A percentile compares a stretch with the other conserved stretches of the same genome.
Conservation (phyloP, 2,888 invertebrate genomes). For the Drosophila colorata region DNA sequence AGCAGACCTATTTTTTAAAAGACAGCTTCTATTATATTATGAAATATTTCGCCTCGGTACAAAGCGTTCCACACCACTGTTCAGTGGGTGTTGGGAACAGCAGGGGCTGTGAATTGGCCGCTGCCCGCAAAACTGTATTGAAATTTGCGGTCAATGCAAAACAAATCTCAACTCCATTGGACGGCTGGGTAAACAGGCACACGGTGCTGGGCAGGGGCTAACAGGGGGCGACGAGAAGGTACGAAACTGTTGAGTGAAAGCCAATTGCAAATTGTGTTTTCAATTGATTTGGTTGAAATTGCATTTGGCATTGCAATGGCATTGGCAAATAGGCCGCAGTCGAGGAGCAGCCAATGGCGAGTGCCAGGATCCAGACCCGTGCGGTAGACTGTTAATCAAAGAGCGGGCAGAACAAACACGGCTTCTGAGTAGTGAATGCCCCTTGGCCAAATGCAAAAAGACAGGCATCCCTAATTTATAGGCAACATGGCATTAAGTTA, state of each 20-base stretch:
- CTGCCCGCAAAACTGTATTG: conserved; percentile 75
- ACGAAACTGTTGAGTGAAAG: conserved; percentile 47
- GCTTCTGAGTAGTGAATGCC: conserved; percentile 35
- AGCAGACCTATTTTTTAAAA: too few species aligned
- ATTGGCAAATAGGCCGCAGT: conserved; percentile 47
- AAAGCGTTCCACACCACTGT: conserved; percentile 26
- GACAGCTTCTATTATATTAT: too few species aligned
- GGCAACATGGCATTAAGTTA: conserved; percentile 80
- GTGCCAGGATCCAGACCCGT: conserved; percentile 7
- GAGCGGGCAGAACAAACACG: conserved; percentile 33
- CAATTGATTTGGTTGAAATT: conserved; percentile 77
- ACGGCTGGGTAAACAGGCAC: conserved; percentile 52
- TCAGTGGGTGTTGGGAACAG: neutral
- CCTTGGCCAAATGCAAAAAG: conserved; percentile 58
- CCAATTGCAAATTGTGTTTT: conserved; percentile 75
- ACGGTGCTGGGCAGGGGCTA: neutral
- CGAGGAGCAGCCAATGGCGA: conserved; percentile 15
- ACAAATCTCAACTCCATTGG: conserved; percentile 72
- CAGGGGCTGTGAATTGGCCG: conserved; percentile 54
- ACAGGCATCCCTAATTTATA: conserved; percentile 73
- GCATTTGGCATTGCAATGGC: conserved; percentile 68
- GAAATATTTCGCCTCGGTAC: too few species aligned
- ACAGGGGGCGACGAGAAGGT: neutral
- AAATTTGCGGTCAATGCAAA: conserved; percentile 79
- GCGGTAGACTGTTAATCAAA: conserved; percentile 66